Conservation (phyloP, 2,797 vertebrate species). For the Diceros bicornis region DNA sequence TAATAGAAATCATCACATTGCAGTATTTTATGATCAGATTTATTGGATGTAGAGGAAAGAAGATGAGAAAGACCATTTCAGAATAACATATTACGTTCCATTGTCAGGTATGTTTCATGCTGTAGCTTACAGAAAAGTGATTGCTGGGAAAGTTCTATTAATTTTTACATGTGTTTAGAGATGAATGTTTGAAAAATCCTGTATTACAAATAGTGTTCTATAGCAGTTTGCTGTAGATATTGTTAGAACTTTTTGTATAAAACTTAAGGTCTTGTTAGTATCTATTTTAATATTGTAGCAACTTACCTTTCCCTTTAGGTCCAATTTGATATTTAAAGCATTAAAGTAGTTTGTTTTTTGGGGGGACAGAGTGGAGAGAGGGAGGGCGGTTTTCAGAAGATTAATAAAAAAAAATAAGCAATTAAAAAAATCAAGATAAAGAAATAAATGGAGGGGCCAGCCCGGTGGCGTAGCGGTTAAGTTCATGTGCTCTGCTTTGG, state of each 20-base stretch:
- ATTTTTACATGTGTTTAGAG: background rate
- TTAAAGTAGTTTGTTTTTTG: background rate
- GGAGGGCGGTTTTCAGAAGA: background rate
- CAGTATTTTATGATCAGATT: background rate
- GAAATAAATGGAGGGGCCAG: background rate
- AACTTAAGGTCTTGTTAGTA: background rate
- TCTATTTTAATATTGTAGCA: background rate
- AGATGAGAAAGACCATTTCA: background rate
- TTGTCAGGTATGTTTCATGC: background rate
- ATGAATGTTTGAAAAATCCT: background rate
- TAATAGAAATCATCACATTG: background rate
- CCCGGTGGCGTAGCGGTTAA: too few relatives aligned
- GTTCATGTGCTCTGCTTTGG: too few relatives aligned
- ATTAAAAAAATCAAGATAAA: background rate
- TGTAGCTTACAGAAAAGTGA: background rate
- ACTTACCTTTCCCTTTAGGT: background rate
- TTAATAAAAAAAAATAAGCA: background rate
- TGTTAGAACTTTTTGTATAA: background rate
- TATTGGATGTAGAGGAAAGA: background rate
- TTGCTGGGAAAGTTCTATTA: background rate
- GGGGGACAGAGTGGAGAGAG: background rate
- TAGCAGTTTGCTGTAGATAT: background rate
- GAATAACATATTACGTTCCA: background rate
- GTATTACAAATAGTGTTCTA: background rate
- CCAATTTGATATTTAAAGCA: background rate